phyloP scores from a whole-genome alignment of 2,888 invertebrate genomes.

The Eupithecia insigniata region DNA sequence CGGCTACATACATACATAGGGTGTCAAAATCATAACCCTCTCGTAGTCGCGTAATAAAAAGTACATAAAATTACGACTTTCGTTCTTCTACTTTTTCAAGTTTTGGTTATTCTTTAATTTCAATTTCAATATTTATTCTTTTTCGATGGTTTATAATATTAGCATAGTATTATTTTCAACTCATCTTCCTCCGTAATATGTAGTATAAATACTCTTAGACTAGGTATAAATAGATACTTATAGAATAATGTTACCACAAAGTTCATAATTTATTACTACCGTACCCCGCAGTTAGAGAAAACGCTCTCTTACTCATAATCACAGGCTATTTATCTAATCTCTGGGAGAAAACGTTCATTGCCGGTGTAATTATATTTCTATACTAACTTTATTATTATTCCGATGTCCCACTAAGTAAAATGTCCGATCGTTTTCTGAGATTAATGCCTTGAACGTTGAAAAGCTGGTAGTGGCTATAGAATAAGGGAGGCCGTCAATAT shows the following conservation, averaged over 20 bases:
- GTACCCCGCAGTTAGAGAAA: constrained; percentile 11
- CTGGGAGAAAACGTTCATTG: background rate
- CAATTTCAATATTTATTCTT: too few relatives aligned
- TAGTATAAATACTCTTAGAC: too few relatives aligned
- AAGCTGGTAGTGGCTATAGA: background rate
- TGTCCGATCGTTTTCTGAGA: constrained; percentile 1
- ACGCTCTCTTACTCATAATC: constrained; percentile 21
- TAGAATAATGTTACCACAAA: background rate
- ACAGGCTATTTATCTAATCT: constrained; percentile 22
- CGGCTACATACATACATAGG: too few relatives aligned
- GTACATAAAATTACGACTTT: too few relatives aligned
- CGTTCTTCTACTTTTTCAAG: too few relatives aligned
- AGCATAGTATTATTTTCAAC: too few relatives aligned
- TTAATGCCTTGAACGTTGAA: background rate
- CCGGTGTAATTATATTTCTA: constrained; percentile 11
- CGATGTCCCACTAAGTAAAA: background rate
- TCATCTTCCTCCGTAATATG: too few relatives aligned
- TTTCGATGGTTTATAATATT: too few relatives aligned
- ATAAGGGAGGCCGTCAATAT: background rate
- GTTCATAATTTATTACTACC: background rate
- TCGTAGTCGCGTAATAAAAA: too few relatives aligned
- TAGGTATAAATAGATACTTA: too few relatives aligned
- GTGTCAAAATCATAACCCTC: too few relatives aligned
- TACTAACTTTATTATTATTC: constrained; percentile 6
- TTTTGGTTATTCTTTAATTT: too few relatives aligned